Conservation (phyloP, 2,888 invertebrate species). For the Ormyrus rosae region DNA sequence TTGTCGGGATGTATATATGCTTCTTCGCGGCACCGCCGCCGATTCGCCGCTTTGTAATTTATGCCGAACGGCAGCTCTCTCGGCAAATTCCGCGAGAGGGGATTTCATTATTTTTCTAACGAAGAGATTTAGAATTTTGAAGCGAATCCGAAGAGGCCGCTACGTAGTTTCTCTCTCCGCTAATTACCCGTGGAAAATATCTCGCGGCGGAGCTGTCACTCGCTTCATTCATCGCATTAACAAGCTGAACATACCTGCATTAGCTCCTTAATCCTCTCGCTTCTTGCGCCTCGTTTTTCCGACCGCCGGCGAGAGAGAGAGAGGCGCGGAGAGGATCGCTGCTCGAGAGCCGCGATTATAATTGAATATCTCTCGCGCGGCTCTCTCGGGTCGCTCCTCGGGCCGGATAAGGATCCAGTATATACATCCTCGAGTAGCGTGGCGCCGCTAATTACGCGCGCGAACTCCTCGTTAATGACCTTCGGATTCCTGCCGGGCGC, state of each 20-base stretch:
- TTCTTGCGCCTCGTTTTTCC: not conserved
- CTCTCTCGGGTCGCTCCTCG: not conserved
- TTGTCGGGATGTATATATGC: no score
- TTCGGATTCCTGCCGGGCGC: constrained; percentile 62
- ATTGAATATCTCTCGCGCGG: constrained; percentile 5
- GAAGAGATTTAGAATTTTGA: no score
- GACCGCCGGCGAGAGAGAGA: not conserved
- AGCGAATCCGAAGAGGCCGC: no score
- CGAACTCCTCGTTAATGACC: constrained; percentile 71
- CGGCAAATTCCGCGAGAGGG: no score
- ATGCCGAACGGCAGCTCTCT: not conserved
- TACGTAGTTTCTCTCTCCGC: not conserved
- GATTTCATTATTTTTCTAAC: no score
- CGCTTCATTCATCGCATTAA: no score
- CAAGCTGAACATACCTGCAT: no score
- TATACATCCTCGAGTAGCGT: no score
- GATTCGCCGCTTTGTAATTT: not conserved
- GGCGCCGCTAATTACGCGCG: constrained; percentile 36
- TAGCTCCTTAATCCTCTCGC: not conserved
- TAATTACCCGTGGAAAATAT: constrained; percentile 4
- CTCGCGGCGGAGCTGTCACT: not conserved
- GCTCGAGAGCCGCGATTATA: constrained; percentile 1
- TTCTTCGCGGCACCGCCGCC: not conserved
- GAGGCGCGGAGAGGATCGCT: not conserved
- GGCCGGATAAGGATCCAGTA: constrained; percentile 28